These are phyloP conservation scores for Xylocopa sonorina DNA, from an alignment of 1,140 invertebrate genomes.

Conservation along the genomic window DNA sequence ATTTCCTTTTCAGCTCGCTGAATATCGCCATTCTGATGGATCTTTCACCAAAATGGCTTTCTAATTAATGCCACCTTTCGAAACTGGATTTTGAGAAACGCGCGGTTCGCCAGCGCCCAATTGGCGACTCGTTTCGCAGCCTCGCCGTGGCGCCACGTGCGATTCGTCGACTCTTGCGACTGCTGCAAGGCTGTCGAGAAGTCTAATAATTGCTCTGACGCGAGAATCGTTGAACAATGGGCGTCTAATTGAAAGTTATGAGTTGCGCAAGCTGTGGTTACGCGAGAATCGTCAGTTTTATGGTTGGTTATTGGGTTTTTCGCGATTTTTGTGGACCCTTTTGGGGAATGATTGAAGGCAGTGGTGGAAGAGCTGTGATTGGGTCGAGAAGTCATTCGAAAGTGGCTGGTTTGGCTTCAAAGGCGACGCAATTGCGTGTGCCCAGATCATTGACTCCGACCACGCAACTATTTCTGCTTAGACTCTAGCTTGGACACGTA, in stretches of 20 bases:
- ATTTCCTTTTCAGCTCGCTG: conserved; percentile 32
- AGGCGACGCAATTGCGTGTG: conserved; percentile 61
- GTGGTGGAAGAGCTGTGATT: too few relatives aligned
- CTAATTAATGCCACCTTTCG: not conserved
- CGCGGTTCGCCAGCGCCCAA: too few relatives aligned
- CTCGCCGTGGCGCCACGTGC: too few relatives aligned
- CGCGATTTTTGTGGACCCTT: too few relatives aligned
- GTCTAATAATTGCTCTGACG: too few relatives aligned
- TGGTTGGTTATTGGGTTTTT: too few relatives aligned
- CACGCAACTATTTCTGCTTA: conserved; percentile 51
- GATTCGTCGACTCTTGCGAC: too few relatives aligned
- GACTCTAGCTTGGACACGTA: conserved; percentile 59
- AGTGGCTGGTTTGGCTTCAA: conserved; percentile 70
- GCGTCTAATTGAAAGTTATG: not conserved
- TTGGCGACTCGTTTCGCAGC: too few relatives aligned
- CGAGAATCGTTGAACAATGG: conserved; percentile 16
- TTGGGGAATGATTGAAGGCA: too few relatives aligned
- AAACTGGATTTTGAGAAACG: too few relatives aligned
- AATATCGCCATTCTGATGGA: not conserved
- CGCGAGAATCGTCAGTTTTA: too few relatives aligned
- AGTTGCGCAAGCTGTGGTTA: not conserved
- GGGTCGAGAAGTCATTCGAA: conserved; percentile 71
- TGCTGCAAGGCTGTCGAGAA: too few relatives aligned
- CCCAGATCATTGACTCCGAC: conserved; percentile 78
- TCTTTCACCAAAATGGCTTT: not conserved